Base-by-base conservation (phyloP, 2,888 invertebrate genomes). In the Dryadula phaetusa region DNA sequence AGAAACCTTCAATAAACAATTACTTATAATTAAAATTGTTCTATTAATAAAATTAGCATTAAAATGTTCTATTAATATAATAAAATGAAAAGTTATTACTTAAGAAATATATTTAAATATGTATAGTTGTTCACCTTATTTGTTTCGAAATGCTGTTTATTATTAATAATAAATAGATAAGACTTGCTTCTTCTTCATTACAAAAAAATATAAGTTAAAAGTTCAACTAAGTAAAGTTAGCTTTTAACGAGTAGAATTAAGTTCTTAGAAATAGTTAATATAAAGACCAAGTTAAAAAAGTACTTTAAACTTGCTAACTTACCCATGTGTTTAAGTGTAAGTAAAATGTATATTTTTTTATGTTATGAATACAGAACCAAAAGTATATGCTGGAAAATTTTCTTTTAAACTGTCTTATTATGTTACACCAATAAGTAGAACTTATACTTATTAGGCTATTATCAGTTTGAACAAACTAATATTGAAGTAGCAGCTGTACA, bases 201-300 rank as follows among this genome's bases (percentile, higher is more conserved):
- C 22, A 14, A 20, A 60, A 44, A 60, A 42, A 16, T 32, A 7
- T 18, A 16, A 44, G 16, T 60, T 60, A 44, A 20, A 42, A 44
- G 44, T 60, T 44, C 44, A 0, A 16, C 40, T 16, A 32, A 44
- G 44, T 8, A 60, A 60, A 60, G 44, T 32, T 60, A 46, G 44
- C 46, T 44, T 46, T 18, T 60, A 60, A 60, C 60, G 46, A 60
- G 60, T 28, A 20, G 28, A 46, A 60, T 60, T 60, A 60, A 60
- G 60, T 60, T 60, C 46, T 32, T 18, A 44, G 46, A 46, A 32
- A 60, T 32, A 32, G 60, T 32, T 44, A 60, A 60, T 18, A n/a
- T 46, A 6, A 28, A 60, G 32, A 46, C 32, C 28, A 60, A 44
- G 60, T 60, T 60, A 46, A 42, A 58, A 32, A 46, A 20, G 40